phyloP scores from a whole-genome alignment of 2,888 invertebrate genomes.

The Timandra comae region DNA sequence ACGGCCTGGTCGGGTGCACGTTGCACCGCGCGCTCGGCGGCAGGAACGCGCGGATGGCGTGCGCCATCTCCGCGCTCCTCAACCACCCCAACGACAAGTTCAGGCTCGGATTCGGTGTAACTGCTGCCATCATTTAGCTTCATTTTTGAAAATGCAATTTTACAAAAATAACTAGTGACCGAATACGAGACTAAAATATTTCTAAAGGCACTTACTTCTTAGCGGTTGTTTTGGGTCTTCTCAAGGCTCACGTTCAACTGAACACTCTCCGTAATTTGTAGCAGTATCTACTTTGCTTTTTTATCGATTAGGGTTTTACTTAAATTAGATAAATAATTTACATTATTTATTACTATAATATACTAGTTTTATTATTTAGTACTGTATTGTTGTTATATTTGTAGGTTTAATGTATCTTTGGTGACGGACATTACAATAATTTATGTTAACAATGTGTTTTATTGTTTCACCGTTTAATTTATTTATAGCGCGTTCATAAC shows the following conservation, averaged over 20 bases:
- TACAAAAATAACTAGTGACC: too few relatives aligned
- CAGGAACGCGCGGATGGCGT: conserved; percentile 48
- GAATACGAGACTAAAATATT: too few relatives aligned
- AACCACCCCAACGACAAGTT: conserved; percentile 72
- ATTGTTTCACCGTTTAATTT: conserved; percentile 3
- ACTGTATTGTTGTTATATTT: not conserved
- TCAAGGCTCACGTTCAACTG: too few relatives aligned
- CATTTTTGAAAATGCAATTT: not conserved
- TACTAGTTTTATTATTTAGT: not conserved
- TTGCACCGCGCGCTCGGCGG: conserved; percentile 59
- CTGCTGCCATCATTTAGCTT: conserved; percentile 47
- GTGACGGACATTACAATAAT: too few relatives aligned
- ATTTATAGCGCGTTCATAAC: conserved; percentile 8
- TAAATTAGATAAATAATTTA: conserved; percentile 12
- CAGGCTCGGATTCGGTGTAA: conserved; percentile 61
- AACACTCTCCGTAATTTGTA: too few relatives aligned
- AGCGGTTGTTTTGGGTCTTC: too few relatives aligned
- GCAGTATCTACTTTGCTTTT: too few relatives aligned
- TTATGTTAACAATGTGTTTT: too few relatives aligned
- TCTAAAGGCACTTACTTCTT: too few relatives aligned
- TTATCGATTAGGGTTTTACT: too few relatives aligned
- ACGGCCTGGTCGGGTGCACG: conserved; percentile 65
- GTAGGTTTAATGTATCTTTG: too few relatives aligned
- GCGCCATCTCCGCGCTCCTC: conserved; percentile 62
- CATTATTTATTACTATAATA: not conserved